phyloP scores from a whole-genome alignment of 2,797 vertebrate genomes.

The Intellagama lesueurii region DNA sequence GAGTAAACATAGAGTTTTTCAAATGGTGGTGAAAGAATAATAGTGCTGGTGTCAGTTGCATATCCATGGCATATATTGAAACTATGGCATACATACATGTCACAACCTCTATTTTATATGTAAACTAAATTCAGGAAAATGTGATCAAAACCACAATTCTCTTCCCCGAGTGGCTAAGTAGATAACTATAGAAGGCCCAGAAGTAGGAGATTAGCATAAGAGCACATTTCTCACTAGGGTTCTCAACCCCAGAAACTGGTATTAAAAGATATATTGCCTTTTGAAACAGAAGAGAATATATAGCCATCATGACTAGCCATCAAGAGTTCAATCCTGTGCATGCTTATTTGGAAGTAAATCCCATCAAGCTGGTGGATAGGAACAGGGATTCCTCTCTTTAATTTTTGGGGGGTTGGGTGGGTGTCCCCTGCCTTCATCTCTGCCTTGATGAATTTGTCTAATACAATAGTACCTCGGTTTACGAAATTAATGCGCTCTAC shows the following conservation, averaged over 20 bases:
- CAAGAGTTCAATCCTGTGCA: not conserved
- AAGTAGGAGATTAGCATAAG: not conserved
- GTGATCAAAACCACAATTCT: not conserved
- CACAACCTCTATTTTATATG: not conserved
- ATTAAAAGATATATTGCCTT: not conserved
- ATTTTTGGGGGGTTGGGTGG: too few relatives aligned
- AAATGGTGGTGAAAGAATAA: not conserved
- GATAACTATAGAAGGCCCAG: not conserved
- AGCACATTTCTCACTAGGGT: not conserved
- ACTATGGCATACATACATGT: not conserved
- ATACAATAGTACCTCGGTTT: too few relatives aligned
- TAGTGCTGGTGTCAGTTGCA: not conserved
- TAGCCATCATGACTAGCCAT: not conserved
- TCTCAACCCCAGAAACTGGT: not conserved
- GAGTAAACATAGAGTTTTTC: not conserved
- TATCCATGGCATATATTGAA: not conserved
- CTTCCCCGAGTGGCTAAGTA: not conserved
- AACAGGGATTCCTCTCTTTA: too few relatives aligned
- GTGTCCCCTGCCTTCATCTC: too few relatives aligned
- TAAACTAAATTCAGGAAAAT: not conserved
- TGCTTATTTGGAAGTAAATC: too few relatives aligned
- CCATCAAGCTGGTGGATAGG: too few relatives aligned
- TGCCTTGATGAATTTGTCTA: too few relatives aligned
- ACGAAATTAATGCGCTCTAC: too few relatives aligned
- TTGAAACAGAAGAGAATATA: not conserved